Conservation (phyloP, 2,797 vertebrate genomes). For the Xenopus petersii region DNA sequence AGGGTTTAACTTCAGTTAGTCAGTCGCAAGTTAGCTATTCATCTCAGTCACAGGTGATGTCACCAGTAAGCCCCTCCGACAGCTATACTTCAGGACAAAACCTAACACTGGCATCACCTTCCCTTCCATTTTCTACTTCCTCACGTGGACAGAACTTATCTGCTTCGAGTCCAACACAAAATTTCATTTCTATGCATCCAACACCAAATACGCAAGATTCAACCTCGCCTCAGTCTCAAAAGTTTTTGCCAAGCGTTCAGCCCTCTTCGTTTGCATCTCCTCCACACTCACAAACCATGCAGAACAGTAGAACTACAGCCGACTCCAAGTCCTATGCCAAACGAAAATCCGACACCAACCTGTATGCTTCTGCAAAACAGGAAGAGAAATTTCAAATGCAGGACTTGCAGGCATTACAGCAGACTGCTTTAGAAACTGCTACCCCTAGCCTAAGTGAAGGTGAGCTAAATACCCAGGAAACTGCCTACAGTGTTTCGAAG, state of each 20-base stretch:
- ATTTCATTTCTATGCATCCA: constrained; percentile 81
- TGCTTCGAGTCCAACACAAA: constrained; percentile 76
- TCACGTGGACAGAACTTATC: constrained; percentile 76
- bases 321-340: constrained; percentile 82
- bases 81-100: constrained; percentile 84
- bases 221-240: constrained; percentile 82
- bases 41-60: constrained; percentile 85
- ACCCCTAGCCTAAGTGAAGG: constrained; percentile 71
- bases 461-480: constrained; percentile 73
- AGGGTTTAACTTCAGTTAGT: constrained; percentile 82
- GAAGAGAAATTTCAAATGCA: constrained; percentile 81
- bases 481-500: constrained; percentile 85
- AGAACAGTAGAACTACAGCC: constrained; percentile 76
- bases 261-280: constrained; percentile 75
- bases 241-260: constrained; percentile 79
- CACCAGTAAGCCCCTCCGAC: constrained; percentile 81
- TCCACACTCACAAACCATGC: constrained; percentile 78
- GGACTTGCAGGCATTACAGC: constrained; percentile 80
- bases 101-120: constrained; percentile 72
- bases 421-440: constrained; percentile 74
- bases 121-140: constrained; percentile 79
- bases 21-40: constrained; percentile 80
- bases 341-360: constrained; percentile 78
- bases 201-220: constrained; percentile 73
- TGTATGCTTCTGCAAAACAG: constrained; percentile 72